Conservation (phyloP, 2,113 vertebrate species). For the Loxodonta africana region DNA sequence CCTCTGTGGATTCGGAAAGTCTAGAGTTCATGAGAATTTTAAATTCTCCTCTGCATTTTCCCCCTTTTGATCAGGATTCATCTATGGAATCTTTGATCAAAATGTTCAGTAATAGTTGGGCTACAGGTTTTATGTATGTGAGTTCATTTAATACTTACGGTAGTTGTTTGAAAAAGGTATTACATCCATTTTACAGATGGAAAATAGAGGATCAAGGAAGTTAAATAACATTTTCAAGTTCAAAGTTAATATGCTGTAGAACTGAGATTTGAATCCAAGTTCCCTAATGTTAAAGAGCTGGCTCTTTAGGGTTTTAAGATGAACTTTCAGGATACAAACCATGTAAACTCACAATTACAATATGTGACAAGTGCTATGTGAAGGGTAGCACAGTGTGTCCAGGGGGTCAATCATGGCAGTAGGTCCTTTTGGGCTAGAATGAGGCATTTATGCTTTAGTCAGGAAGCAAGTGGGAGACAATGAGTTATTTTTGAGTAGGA, state of each 20-base stretch:
- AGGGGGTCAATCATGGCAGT: background rate
- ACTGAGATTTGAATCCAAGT: conserved; percentile 37
- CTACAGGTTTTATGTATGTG: background rate
- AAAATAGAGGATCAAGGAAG: background rate
- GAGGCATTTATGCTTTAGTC: background rate
- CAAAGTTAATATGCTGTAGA: background rate
- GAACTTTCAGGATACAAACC: background rate
- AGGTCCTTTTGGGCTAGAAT: background rate
- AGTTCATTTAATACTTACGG: background rate
- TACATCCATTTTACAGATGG: background rate
- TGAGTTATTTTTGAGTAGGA: background rate
- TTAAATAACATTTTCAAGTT: conserved; percentile 26
- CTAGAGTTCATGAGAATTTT: no score
- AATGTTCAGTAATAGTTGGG: no score
- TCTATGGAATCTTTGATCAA: no score
- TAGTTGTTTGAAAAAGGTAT: background rate
- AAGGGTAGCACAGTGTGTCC: background rate
- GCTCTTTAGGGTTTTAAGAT: background rate
- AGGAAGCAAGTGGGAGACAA: background rate
- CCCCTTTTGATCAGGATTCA: no score
- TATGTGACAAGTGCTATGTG: background rate
- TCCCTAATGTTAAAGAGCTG: background rate
- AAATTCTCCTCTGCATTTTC: no score
- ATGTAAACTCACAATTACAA: background rate
- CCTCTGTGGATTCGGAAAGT: no score